Percentiles rank a stretch among this genome's conserved stretches.
Conservation (phyloP, 2,888 invertebrate genomes). For the Nomada lathburiana region DNA sequence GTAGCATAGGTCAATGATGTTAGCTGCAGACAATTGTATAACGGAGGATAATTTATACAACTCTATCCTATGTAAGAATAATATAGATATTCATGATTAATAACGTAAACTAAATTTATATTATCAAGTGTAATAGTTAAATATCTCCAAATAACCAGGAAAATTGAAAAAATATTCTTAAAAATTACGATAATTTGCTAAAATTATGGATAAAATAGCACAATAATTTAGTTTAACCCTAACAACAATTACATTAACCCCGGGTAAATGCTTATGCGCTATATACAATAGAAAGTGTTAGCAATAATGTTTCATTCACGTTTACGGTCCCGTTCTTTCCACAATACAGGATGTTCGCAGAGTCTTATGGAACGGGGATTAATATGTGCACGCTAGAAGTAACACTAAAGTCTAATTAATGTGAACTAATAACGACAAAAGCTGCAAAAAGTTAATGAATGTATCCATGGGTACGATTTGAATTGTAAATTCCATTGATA, state of each 20-base stretch:
- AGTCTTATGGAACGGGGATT: neutral
- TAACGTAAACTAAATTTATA: too few relatives aligned
- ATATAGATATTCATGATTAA: too few relatives aligned
- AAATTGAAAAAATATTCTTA: too few relatives aligned
- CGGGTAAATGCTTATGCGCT: neutral
- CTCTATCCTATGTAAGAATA: too few relatives aligned
- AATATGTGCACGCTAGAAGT: constrained; percentile 21
- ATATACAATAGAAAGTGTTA: neutral
- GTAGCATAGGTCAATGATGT: neutral
- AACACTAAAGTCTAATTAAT: constrained; percentile 46
- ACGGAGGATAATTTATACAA: too few relatives aligned
- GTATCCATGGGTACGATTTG: constrained; percentile 26
- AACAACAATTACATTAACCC: neutral
- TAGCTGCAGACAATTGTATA: neutral
- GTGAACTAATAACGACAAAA: constrained; percentile 44
- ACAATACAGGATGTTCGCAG: constrained; percentile 8
- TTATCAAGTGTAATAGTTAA: too few relatives aligned
- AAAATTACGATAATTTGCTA: neutral
- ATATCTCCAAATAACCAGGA: too few relatives aligned
- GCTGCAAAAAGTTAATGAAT: constrained; percentile 45
- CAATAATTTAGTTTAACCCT: neutral
- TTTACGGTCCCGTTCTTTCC: constrained; percentile 8
- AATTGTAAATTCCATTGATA: constrained; percentile 51
- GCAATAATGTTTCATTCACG: neutral
- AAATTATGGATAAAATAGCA: neutral